phyloP scores from a whole-genome alignment of 2,888 invertebrate species.

The Drosophila mimica region DNA sequence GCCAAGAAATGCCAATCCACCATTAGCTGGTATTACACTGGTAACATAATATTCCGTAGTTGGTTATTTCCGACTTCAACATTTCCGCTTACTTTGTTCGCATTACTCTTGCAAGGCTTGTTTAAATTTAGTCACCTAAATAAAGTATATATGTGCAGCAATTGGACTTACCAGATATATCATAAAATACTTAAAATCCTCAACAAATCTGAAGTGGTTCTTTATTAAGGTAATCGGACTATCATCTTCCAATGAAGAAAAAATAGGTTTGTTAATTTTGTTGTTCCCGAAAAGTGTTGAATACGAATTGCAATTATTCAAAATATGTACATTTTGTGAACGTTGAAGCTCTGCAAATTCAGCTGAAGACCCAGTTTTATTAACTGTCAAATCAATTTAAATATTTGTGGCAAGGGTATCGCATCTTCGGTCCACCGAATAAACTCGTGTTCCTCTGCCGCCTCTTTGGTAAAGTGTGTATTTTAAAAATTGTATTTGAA shows the following conservation, averaged over 20 bases:
- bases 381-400: neutral
- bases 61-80: neutral
- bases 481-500: neutral
- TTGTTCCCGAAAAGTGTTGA: neutral
- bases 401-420: constrained; percentile 3
- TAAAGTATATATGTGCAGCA: neutral
- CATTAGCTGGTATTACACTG: neutral
- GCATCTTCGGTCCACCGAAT: constrained; percentile 10
- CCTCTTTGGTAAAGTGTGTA: neutral
- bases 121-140: neutral
- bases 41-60: neutral
- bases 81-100: neutral
- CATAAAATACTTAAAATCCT: neutral
- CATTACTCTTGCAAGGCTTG: constrained; percentile 6
- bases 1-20: neutral
- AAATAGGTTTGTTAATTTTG: neutral
- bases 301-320: neutral
- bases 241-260: neutral
- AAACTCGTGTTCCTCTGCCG: neutral
- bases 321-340: neutral
- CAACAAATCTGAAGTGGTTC: neutral
- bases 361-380: neutral
- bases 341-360: neutral
- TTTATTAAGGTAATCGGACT: neutral
- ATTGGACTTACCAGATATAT: neutral